Base-by-base conservation (phyloP, 2,888 invertebrate genomes). In the Aleiodes alternator region DNA sequence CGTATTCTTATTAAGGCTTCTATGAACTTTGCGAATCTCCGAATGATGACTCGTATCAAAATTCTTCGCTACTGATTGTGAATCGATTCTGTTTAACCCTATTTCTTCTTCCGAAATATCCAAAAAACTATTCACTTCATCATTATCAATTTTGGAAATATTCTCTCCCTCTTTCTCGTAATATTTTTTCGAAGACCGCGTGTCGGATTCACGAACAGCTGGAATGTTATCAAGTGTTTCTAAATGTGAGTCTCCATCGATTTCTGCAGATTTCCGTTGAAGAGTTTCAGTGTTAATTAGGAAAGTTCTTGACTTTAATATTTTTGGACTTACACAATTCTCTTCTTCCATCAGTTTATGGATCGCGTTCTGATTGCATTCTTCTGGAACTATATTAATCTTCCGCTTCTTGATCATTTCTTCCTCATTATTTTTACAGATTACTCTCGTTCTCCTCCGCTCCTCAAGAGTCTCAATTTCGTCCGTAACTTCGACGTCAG, bases 401-500 rank as follows among this genome's bases (percentile, higher is more conserved):
- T n/a, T 69, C 14, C 6, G 11, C 5, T 34, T 66, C 56, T 23
- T 43, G 29, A 61, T 12, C 0, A 16, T 43, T 43, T 55, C 29
- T 12, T 38, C 50, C n/a, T 3, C 9, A 16, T 34, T 38, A 31
- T 66, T 55, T 3, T 11, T 51, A 23, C 29, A 34, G 23, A 66
- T 29, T 11, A 56, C 53, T n/a, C 43, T n/a, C 5, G 61, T 64
- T 29, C 29, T 55, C n/a, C 56, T 51, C 5, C 43, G 50, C 16
- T 34, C 7, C 38, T 55, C 14, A 12, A 70, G 23, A 57, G 23
- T 11, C 11, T 16, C 16, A 9, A 72, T 48, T 11, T 72, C 72
- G 9, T 66, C 72, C 6, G 72, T 72, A 9, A 66, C 55, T 9
- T 64, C 53, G 6, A 66, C n/a, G 2, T 72, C 55, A 6, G 72